Conservation (phyloP, 2,797 vertebrate species). For the Xyrichtys novacula region DNA sequence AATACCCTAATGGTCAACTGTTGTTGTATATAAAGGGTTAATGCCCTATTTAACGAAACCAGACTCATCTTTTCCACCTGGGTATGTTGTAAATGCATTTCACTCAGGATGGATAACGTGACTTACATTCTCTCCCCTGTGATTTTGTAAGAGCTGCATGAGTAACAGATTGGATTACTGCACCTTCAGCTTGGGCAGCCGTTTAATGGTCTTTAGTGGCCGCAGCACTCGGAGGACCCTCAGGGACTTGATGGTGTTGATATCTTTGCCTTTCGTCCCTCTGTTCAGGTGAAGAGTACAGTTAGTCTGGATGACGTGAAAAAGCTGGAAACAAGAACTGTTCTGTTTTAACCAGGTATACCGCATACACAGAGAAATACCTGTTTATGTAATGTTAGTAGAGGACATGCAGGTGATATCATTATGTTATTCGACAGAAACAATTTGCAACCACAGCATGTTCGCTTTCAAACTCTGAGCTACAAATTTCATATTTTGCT, state of each 20-base stretch:
- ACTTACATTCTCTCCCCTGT: slow-evolving; percentile 1
- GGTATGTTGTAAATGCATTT: slow-evolving; percentile 8
- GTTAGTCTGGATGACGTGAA: slow-evolving; percentile 37
- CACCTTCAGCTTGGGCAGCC: slow-evolving; percentile 98
- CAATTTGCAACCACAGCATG: slow-evolving; percentile 13
- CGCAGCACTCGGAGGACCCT: slow-evolving; percentile 94
- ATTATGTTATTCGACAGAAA: slow-evolving; percentile 68
- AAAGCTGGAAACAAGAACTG: slow-evolving; percentile 39
- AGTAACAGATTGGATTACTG: slow-evolving; percentile 28
- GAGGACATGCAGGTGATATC: slow-evolving; percentile 66
- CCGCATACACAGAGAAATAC: slow-evolving; percentile 8
- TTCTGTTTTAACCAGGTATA: slow-evolving; percentile 16
- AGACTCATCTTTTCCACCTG: no score
- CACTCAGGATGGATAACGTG: slow-evolving; percentile 5
- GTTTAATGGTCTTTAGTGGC: slow-evolving; percentile 97
- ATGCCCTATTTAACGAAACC: no score
- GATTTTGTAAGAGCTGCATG: neutral
- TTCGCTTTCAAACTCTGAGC: neutral
- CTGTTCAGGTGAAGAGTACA: slow-evolving; percentile 80
- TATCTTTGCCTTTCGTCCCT: slow-evolving; percentile 98
- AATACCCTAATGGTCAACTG: no score
- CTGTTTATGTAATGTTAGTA: slow-evolving; percentile 59
- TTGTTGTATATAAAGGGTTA: no score
- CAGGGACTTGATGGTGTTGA: slow-evolving; percentile 99
- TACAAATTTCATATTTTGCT: neutral